A percentile compares a stretch with the other conserved stretches of the same genome.
Evolutionary conservation across 2,113 vertebrate species (phyloP).

Genomic region (Silurus glanis): DNA sequence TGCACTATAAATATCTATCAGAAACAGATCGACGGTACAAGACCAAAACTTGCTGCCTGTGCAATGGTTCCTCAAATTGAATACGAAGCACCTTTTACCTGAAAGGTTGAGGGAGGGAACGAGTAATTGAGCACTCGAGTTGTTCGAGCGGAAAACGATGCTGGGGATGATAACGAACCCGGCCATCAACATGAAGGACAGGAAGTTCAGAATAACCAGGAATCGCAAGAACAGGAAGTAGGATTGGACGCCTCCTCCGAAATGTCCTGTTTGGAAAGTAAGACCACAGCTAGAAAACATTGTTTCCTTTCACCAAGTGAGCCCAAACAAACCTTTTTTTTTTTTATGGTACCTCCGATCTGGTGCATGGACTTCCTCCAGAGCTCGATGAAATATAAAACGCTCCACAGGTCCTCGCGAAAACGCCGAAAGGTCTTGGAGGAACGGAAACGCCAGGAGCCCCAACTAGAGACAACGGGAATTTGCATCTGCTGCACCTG

Average conservation of each 20-base stretch:
- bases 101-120: conserved; percentile 47
- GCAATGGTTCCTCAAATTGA: neutral
- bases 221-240: conserved; percentile 85
- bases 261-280: conserved; percentile 74
- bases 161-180: conserved; percentile 77
- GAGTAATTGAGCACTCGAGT: neutral
- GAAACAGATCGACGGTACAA: neutral
- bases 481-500: conserved; percentile 67
- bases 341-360: conserved; percentile 71
- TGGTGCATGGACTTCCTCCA: conserved; percentile 73
- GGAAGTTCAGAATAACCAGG: conserved; percentile 81
- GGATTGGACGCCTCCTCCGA: conserved; percentile 82
- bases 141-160: conserved; percentile 62
- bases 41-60: neutral
- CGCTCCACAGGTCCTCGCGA: conserved; percentile 24
- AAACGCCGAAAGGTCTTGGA: conserved; percentile 56
- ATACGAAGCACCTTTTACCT: conserved; percentile 46
- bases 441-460: conserved; percentile 66
- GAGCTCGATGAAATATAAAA: conserved; percentile 57
- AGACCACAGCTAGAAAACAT: neutral
- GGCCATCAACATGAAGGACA: conserved; percentile 74
- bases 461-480: conserved; percentile 57
- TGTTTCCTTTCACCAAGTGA: neutral
- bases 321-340: neutral
- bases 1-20: neutral